phyloP scores from a whole-genome alignment of 2,113 vertebrate species.

The Microcebus lehilahytsara region DNA sequence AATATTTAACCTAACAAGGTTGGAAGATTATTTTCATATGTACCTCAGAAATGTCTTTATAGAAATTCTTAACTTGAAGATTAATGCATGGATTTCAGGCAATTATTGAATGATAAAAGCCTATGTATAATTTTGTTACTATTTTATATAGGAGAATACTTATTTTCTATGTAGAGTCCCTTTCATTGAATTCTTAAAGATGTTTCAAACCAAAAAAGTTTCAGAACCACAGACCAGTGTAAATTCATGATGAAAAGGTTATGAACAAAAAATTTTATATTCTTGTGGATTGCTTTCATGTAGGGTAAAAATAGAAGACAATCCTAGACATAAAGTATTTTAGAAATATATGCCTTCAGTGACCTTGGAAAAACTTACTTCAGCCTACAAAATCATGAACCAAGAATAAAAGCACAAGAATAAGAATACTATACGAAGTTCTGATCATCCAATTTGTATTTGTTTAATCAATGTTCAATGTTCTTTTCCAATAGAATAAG shows the following conservation, averaged over 20 bases:
- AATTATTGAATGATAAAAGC: not conserved
- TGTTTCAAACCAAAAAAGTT: not conserved
- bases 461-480: not conserved
- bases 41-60: not conserved
- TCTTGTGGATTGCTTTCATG: not conserved
- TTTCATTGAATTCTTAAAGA: slow-evolving; percentile 15
- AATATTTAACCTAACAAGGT: not conserved
- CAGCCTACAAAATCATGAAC: not conserved
- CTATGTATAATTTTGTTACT: not conserved
- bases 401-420: not conserved
- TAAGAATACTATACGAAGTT: not conserved
- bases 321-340: slow-evolving; percentile 19
- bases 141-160: not conserved
- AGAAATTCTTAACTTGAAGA: not conserved
- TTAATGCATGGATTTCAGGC: not conserved
- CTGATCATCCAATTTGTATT: not conserved
- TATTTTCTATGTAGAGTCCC: not conserved
- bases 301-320: slow-evolving; percentile 27
- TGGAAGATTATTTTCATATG: not conserved
- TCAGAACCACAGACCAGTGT: not conserved
- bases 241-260: slow-evolving; percentile 46
- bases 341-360: not conserved
- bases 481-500: not conserved
- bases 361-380: not conserved
- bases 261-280: slow-evolving; percentile 26